Percentiles rank a stretch among this genome's conserved stretches.
Conservation (phyloP, 2,797 vertebrate species). For the Peromyscus melanophrys region DNA sequence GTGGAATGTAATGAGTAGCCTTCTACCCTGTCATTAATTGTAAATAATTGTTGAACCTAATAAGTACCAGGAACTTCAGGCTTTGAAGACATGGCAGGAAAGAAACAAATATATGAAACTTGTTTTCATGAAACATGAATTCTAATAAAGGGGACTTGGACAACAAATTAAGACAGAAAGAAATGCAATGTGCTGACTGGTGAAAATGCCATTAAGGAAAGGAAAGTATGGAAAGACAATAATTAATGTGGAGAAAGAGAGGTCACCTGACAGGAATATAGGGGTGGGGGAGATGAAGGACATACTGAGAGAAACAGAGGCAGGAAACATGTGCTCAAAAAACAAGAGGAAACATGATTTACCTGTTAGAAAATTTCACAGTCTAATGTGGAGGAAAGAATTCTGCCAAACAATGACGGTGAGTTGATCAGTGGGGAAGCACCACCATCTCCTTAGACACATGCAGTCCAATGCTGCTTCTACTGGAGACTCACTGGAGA, state of each 20-base stretch:
- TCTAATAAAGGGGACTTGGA: background rate
- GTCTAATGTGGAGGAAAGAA: background rate
- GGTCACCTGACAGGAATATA: fast-evolving
- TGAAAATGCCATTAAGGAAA: slow-evolving; percentile 5
- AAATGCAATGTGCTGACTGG: background rate
- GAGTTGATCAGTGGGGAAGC: background rate
- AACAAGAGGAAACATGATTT: background rate
- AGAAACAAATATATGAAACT: background rate
- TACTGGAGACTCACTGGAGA: background rate
- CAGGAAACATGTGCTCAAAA: background rate
- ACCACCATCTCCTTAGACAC: background rate
- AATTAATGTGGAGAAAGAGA: background rate
- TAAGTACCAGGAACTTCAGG: background rate
- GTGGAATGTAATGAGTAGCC: too few species aligned
- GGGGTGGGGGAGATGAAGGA: background rate
- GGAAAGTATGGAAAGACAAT: background rate
- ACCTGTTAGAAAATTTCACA: background rate
- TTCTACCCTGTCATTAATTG: background rate
- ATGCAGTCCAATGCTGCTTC: background rate
- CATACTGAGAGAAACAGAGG: background rate
- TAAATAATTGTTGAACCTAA: background rate
- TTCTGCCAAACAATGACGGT: background rate
- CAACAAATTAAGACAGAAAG: background rate
- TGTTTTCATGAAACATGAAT: background rate
- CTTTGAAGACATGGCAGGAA: background rate